Conservation (phyloP, 2,797 vertebrate genomes). For the Euphonia xanthogaster region DNA sequence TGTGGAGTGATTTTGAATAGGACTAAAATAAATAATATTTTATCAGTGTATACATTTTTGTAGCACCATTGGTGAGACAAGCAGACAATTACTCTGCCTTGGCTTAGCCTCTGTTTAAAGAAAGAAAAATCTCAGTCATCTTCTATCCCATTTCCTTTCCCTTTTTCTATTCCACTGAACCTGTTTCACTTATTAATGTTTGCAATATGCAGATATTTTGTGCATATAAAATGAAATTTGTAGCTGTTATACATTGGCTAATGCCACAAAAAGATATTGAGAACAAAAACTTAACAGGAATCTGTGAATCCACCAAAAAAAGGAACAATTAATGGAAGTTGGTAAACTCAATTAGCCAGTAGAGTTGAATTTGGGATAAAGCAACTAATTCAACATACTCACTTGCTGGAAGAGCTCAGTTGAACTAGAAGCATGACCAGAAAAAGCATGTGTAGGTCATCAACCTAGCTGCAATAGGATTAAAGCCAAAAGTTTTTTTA, state of each 20-base stretch:
- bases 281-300: background rate
- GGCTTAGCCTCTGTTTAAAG: background rate
- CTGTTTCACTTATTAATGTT: background rate
- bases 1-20: background rate
- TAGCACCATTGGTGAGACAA: background rate
- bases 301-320: background rate
- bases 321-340: background rate
- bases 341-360: background rate
- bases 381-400: background rate
- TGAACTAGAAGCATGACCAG: background rate
- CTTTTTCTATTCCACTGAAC: background rate
- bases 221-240: background rate
- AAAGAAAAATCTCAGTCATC: background rate
- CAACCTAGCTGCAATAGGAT: background rate
- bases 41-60: background rate
- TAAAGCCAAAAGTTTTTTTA: background rate
- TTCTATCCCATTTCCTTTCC: background rate
- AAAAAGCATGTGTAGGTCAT: background rate
- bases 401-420: background rate
- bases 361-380: background rate
- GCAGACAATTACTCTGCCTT: background rate
- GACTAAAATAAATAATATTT: background rate
- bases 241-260: background rate
- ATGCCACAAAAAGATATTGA: background rate
- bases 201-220: background rate